These are phyloP conservation scores for Gymnobelideus leadbeateri DNA, from an alignment of 2,113 vertebrate genomes.

Conservation along the genomic window DNA sequence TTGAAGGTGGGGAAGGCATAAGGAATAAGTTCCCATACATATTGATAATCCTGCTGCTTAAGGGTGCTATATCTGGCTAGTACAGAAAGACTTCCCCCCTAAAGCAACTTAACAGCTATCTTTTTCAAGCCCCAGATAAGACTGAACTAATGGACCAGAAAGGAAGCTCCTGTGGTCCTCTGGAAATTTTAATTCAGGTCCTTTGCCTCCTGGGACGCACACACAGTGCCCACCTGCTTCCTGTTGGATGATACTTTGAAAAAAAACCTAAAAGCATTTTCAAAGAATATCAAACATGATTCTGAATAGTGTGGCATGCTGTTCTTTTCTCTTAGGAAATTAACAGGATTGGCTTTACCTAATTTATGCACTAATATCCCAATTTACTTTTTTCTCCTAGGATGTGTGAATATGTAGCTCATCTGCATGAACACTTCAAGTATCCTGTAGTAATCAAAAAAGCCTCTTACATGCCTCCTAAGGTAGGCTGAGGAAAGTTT, in stretches of 20 bases:
- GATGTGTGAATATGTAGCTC: slow-evolving; percentile 92
- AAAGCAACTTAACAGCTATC: no score
- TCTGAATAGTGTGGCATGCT: background rate
- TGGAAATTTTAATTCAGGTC: background rate
- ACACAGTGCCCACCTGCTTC: background rate
- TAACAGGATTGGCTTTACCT: background rate
- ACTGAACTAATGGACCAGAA: background rate
- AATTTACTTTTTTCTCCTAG: slow-evolving; percentile 76
- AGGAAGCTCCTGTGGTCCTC: background rate
- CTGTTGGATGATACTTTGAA: background rate
- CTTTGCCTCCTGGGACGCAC: background rate
- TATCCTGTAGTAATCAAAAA: slow-evolving; percentile 86
- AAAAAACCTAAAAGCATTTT: background rate
- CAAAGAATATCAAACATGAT: background rate
- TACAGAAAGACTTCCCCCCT: background rate
- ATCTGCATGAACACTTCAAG: slow-evolving; percentile 91
- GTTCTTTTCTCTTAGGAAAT: background rate
- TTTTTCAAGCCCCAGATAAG: background rate
- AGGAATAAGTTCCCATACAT: background rate
- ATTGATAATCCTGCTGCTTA: background rate
- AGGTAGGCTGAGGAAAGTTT: slow-evolving; percentile 76
- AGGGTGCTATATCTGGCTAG: background rate
- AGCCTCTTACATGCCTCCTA: slow-evolving; percentile 88
- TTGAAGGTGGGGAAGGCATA: background rate
- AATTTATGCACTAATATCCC: background rate